Conservation (phyloP, 2,888 invertebrate genomes). For the Brachylomia viminalis region DNA sequence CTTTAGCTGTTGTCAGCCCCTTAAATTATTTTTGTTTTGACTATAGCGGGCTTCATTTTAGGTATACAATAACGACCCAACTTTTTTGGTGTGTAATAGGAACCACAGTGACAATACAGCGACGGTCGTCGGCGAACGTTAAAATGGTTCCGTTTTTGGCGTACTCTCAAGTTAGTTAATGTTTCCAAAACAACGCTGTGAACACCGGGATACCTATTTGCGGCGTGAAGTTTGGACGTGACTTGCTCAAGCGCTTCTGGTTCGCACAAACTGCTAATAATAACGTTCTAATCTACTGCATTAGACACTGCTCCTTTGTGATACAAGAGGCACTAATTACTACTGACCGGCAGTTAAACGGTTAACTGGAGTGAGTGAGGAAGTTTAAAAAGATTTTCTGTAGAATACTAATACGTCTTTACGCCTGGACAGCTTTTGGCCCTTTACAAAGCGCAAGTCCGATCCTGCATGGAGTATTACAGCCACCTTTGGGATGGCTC, state of each 20-base stretch:
- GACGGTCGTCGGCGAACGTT: slow-evolving; percentile 77
- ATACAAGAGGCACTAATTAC: slow-evolving; percentile 50
- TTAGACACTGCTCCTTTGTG: slow-evolving; percentile 49
- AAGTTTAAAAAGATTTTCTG: slow-evolving; percentile 48
- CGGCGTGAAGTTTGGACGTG: slow-evolving; percentile 76
- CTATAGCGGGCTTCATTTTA: slow-evolving; percentile 64
- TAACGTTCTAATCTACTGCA: slow-evolving; percentile 65
- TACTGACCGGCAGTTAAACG: slow-evolving; percentile 31
- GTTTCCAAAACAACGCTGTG: slow-evolving; percentile 86
- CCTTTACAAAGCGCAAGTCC: too few relatives aligned
- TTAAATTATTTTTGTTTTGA: slow-evolving; percentile 74
- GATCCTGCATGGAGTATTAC: too few relatives aligned
- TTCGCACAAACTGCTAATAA: slow-evolving; percentile 71
- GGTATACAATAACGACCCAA: slow-evolving; percentile 71
- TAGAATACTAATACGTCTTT: too few relatives aligned
- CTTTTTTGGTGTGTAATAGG: slow-evolving; percentile 82
- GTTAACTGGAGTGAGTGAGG: slow-evolving; percentile 24
- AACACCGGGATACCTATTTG: slow-evolving; percentile 80
- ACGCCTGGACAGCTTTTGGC: too few relatives aligned
- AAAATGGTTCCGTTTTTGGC: slow-evolving; percentile 89
- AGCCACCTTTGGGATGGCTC: too few relatives aligned
- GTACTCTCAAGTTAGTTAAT: slow-evolving; percentile 89
- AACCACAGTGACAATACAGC: slow-evolving; percentile 82
- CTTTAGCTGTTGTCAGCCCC: too few relatives aligned
- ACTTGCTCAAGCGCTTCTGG: slow-evolving; percentile 71